Conservation (phyloP, 2,797 vertebrate species). For the Ctenosaura bakeri region DNA sequence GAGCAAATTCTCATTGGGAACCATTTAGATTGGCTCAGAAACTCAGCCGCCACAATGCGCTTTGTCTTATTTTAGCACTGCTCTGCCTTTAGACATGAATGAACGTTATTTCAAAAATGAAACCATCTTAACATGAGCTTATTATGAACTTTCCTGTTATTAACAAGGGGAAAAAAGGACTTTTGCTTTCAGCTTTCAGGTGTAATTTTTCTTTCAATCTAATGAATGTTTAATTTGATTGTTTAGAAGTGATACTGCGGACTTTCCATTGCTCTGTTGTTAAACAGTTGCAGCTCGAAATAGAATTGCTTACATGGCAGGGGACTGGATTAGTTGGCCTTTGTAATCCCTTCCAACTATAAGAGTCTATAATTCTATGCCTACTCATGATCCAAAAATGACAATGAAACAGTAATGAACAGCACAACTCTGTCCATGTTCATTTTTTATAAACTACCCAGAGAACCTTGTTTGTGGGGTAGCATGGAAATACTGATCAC, state of each 20-base stretch:
- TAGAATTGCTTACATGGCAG: background rate
- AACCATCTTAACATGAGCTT: slow-evolving; percentile 22
- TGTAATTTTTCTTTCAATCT: slow-evolving; percentile 7
- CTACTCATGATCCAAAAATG: background rate
- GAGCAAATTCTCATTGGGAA: background rate
- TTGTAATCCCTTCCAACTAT: no score
- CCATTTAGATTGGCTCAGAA: slow-evolving; percentile 29
- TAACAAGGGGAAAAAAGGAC: background rate
- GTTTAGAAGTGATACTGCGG: background rate
- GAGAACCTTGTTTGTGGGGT: background rate
- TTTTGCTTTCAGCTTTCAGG: slow-evolving; percentile 5
- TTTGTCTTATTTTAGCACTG: slow-evolving; percentile 44
- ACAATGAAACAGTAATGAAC: background rate
- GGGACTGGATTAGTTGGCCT: no score
- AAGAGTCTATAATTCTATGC: no score
- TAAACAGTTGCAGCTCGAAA: background rate
- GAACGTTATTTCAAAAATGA: slow-evolving; percentile 40
- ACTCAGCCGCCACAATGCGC: background rate
- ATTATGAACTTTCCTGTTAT: background rate
- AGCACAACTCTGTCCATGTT: background rate
- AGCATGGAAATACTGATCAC: background rate
- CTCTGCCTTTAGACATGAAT: slow-evolving; percentile 43
- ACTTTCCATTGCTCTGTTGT: slow-evolving; percentile 1
- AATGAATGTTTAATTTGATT: slow-evolving; percentile 9
- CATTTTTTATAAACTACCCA: background rate